Evolutionary conservation across 2,797 vertebrate genomes (phyloP).

Genomic region (Schizopygopsis malacanthus): DNA sequence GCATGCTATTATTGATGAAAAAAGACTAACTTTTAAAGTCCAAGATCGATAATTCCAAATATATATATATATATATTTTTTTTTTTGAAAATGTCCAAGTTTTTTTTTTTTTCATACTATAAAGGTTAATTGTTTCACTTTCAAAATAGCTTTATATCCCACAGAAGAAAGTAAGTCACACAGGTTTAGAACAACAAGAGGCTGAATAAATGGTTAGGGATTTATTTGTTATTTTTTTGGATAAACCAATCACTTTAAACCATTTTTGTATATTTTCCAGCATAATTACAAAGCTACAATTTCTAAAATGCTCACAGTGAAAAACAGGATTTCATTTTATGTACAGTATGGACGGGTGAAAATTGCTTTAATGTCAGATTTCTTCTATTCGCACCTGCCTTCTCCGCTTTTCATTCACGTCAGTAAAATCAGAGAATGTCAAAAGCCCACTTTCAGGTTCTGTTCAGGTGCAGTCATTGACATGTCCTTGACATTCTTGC

Average conservation of each 20-base stretch:
- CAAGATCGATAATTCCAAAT: too few relatives aligned
- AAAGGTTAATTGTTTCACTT: too few relatives aligned
- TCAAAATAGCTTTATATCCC: not conserved
- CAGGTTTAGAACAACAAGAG: not conserved
- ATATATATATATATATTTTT: too few relatives aligned
- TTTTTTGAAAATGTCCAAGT: not conserved
- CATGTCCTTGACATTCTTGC: slow-evolving; percentile 29
- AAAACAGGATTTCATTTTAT: not conserved
- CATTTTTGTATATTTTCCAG: not conserved
- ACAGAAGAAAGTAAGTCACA: not conserved
- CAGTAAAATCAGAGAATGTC: slow-evolving; percentile 23
- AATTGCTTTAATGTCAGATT: slow-evolving; percentile 2
- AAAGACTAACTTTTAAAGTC: too few relatives aligned
- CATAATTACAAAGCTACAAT: not conserved
- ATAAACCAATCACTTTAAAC: not conserved
- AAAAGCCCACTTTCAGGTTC: slow-evolving; percentile 20
- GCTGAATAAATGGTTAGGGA: not conserved
- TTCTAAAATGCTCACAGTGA: not conserved
- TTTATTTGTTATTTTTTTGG: too few relatives aligned
- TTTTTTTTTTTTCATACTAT: too few relatives aligned
- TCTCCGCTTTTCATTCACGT: not conserved
- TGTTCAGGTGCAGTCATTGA: slow-evolving; percentile 1
- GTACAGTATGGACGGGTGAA: not conserved
- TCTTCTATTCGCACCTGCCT: slow-evolving; percentile 13
- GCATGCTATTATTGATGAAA: too few relatives aligned